Evolutionary conservation across 2,888 invertebrate species (phyloP).

Genomic region (Macrophya alboannulata): DNA sequence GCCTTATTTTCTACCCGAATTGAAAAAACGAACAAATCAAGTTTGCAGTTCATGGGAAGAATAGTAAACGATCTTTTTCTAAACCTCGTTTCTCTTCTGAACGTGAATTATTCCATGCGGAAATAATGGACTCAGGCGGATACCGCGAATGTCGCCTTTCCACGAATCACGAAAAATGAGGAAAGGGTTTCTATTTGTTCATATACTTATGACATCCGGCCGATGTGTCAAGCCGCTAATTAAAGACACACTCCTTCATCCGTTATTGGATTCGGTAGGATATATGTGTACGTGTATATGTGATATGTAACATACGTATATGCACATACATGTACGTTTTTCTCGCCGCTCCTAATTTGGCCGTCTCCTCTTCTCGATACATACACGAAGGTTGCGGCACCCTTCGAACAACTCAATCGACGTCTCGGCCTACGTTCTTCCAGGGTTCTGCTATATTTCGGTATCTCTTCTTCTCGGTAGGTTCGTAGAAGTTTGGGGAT

Average conservation of each 20-base stretch:
- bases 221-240: conserved; percentile 6
- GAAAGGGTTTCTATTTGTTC: neutral
- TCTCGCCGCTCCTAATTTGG: neutral
- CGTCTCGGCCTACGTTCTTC: conserved; percentile 3
- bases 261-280: conserved; percentile 17
- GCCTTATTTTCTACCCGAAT: conserved; percentile 14
- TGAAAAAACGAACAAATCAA: conserved; percentile 32
- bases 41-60: neutral
- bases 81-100: neutral
- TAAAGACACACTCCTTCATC: conserved; percentile 9
- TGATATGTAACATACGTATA: neutral
- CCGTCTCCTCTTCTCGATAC: neutral
- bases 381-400: neutral
- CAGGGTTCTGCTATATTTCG: neutral
- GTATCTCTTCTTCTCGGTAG: neutral
- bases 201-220: neutral
- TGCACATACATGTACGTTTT: too few relatives aligned
- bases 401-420: conserved; percentile 36
- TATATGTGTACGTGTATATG: neutral
- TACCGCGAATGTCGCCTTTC: neutral
- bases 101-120: conserved; percentile 2
- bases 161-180: neutral
- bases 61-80: conserved; percentile 21
- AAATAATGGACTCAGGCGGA: neutral
- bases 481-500: neutral